phyloP scores from a whole-genome alignment of 2,888 invertebrate genomes.

The Acleris holmiana region DNA sequence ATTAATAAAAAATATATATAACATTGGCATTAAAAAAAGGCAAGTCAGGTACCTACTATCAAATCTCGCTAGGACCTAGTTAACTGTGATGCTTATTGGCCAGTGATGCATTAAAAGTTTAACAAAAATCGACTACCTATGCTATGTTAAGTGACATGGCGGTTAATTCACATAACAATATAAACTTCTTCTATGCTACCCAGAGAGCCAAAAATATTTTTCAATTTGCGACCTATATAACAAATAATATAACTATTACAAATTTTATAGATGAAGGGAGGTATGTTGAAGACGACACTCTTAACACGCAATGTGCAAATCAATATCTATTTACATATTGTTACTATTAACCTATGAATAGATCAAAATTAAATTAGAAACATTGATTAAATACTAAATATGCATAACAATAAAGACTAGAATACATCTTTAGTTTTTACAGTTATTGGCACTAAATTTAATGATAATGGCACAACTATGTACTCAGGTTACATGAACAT shows the following conservation, averaged over 20 bases:
- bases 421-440: constrained; percentile 81
- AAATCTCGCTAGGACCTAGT: constrained; percentile 24
- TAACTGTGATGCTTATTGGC: constrained; percentile 28
- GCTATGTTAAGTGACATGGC: constrained; percentile 30
- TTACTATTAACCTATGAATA: constrained; percentile 64
- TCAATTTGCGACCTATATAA: constrained; percentile 49
- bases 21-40: constrained; percentile 28
- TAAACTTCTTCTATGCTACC: constrained; percentile 35
- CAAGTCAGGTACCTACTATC: constrained; percentile 30
- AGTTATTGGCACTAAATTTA: constrained; percentile 84
- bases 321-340: constrained; percentile 71
- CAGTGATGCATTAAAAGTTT: constrained; percentile 25
- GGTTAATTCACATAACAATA: constrained; percentile 30
- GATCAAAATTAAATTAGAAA: constrained; percentile 77
- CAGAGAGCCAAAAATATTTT: constrained; percentile 51
- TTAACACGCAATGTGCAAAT: constrained; percentile 73
- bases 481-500: constrained; percentile 66
- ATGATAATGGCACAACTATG: constrained; percentile 80
- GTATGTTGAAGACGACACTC: constrained; percentile 58
- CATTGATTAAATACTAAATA: constrained; percentile 82
- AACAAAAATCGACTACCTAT: constrained; percentile 33
- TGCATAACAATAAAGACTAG: constrained; percentile 85
- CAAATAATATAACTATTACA: constrained; percentile 49
- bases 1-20: constrained; percentile 23
- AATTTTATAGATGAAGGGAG: constrained; percentile 44